Evolutionary conservation across 2,113 vertebrate species (phyloP), one percentile per base, ranked within the genome.

Genomic region (Globicephala melas): DNA sequence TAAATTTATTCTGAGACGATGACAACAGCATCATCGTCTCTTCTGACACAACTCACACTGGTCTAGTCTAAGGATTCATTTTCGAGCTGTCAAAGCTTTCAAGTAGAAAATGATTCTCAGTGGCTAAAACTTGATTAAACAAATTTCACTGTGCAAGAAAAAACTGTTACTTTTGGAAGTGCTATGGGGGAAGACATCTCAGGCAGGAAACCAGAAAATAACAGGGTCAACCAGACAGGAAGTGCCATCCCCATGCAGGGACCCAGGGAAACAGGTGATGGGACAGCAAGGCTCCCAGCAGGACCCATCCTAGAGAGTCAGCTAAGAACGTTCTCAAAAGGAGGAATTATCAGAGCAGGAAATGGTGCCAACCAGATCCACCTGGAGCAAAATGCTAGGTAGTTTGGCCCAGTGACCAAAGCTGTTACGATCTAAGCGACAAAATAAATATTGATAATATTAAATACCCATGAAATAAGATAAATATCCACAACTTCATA

Each of bases 91-190:
- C 94, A 89, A 74, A 95, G 50, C 70, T 79, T 96, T 92, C 67
- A 91, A 67, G 85, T 58, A 76, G 87, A 95, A 97, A 90, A 96
- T 94, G 44, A 88, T 82, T 76, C 89, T 81, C 44, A 11, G 87
- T 23, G 70, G 58, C 50, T 73, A 68, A 65, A 91, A 96, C 79
- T 62, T 85, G 90, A 68, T 95, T 76, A 97, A 90, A 94, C 79
- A 95, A 95, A 92, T 88, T 96, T 95, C 87, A 95, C 87, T 73
- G 73, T 68, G 53, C 21, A 92, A 96, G 87, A 87, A 50, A 95
- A 97, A 93, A 86, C 26, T 26, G 94, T 76, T 86, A 90, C 89
- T 97, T 90, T 90, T 71, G 60, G 67, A 94, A 92, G 44, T 67
- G 11, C 74, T 36, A 18, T 9, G 5, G 23, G n/a, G 70, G 26